A percentile compares a stretch with the other conserved stretches of the same genome.
phyloP scores from a whole-genome alignment of 2,888 invertebrate genomes.

The Scaptomyza reducta region DNA sequence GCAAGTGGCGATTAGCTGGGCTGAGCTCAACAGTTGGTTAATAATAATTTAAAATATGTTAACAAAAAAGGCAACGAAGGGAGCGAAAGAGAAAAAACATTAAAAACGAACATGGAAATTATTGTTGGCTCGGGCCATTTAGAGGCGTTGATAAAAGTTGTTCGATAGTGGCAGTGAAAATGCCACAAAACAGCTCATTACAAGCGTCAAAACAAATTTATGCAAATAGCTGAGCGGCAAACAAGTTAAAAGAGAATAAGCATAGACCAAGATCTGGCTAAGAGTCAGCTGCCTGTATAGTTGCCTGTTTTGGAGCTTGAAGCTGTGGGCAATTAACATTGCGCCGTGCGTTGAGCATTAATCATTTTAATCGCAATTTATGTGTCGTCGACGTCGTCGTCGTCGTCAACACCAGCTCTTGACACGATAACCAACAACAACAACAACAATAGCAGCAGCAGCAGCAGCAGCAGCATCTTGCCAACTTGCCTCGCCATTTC shows the following conservation, averaged over 20 bases:
- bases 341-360: constrained; percentile 81
- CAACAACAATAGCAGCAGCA: constrained; percentile 7
- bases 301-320: constrained; percentile 13
- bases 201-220: constrained; percentile 83
- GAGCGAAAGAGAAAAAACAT: constrained; percentile 29
- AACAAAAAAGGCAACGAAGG: constrained; percentile 34
- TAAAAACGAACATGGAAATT: constrained; percentile 72
- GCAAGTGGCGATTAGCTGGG: constrained; percentile 65
- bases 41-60: constrained; percentile 75
- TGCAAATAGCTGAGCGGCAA: constrained; percentile 72
- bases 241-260: constrained; percentile 27
- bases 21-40: constrained; percentile 43
- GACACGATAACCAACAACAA: constrained; percentile 41
- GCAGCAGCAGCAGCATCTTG: not conserved
- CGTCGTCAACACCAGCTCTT: constrained; percentile 67
- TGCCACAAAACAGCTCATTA: constrained; percentile 81
- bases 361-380: constrained; percentile 84
- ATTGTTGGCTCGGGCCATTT: constrained; percentile 65
- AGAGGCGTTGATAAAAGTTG: constrained; percentile 69
- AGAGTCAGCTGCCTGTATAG: not conserved
- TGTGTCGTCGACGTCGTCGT: constrained; percentile 74
- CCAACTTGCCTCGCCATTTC: constrained; percentile 57
- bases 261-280: constrained; percentile 37
- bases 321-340: constrained; percentile 82
- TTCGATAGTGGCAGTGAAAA: constrained; percentile 76